Conservation (phyloP, 2,113 vertebrate genomes). For the Guaruba guarouba region DNA sequence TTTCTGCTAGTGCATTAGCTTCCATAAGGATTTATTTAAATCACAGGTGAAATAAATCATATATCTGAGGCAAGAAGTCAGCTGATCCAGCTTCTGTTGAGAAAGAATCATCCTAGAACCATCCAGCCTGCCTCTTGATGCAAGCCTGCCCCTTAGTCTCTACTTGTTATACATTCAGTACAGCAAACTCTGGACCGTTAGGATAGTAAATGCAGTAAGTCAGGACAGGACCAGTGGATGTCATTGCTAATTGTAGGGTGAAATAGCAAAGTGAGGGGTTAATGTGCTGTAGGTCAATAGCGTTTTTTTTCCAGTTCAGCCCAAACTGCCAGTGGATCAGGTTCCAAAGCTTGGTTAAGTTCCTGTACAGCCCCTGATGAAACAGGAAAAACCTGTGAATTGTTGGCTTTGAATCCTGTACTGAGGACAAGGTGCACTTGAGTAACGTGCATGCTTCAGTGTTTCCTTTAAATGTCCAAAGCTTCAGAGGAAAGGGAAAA, state of each 20-base stretch:
- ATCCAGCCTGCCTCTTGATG: neutral
- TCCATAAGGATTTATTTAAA: neutral
- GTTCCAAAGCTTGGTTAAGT: constrained; percentile 18
- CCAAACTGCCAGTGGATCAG: constrained; percentile 22
- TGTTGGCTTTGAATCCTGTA: neutral
- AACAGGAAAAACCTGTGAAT: constrained; percentile 66
- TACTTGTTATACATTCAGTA: neutral
- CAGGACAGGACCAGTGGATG: neutral
- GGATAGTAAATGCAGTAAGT: neutral
- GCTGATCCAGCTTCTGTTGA: neutral
- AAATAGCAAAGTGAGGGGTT: neutral
- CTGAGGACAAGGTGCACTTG: neutral
- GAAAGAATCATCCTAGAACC: neutral
- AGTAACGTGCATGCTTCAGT: neutral
- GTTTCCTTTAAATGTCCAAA: neutral
- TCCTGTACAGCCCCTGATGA: constrained; percentile 26
- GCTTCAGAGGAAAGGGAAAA: neutral
- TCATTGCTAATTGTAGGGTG: neutral
- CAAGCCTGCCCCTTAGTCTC: neutral
- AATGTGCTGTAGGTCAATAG: neutral
- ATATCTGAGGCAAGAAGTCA: neutral
- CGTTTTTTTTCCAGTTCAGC: neutral
- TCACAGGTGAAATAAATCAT: neutral
- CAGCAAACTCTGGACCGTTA: neutral
- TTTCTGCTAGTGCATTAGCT: neutral